Conservation (phyloP, 2,888 invertebrate genomes). For the Cryptops parisi region DNA sequence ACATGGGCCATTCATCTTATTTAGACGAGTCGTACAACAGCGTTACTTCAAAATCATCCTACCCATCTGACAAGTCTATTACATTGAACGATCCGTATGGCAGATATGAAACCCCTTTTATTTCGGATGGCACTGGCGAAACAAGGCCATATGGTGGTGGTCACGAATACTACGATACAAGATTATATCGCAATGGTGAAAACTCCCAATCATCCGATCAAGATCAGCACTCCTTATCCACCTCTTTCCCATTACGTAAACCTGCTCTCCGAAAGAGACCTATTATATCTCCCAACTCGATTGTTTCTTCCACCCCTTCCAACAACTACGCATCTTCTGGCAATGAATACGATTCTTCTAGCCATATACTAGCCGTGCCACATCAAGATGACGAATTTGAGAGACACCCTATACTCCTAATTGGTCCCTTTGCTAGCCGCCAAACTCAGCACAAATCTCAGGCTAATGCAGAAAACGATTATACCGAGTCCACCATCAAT, state of each 20-base stretch:
- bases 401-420: background rate
- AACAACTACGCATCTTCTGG: background rate
- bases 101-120: background rate
- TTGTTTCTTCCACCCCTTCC: background rate
- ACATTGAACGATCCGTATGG: background rate
- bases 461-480: background rate
- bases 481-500: background rate
- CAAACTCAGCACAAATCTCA: background rate
- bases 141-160: background rate
- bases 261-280: background rate
- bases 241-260: background rate
- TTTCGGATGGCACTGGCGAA: background rate
- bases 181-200: background rate
- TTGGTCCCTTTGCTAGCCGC: slow-evolving; percentile 4
- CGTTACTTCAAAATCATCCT: background rate
- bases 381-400: background rate
- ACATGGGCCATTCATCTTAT: no score
- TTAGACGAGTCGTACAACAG: background rate
- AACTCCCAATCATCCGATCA: background rate
- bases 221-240: background rate
- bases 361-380: background rate
- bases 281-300: background rate
- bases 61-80: background rate
- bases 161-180: background rate
- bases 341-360: background rate